Evolutionary conservation across 2,888 invertebrate genomes (phyloP).

Genomic region (Scaptomyza reducta): DNA sequence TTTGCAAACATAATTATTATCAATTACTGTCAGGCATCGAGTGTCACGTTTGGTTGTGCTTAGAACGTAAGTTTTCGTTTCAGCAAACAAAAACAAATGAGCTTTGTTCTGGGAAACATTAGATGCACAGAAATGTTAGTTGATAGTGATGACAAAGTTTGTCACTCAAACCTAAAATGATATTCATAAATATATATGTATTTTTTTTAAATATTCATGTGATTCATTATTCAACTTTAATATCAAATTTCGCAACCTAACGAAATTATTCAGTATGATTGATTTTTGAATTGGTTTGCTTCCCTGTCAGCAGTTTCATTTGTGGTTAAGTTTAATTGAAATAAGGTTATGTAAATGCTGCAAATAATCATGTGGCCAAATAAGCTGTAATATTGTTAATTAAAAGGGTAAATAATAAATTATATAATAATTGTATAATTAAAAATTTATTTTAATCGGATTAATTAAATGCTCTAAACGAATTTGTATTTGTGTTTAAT

Average conservation of each 20-base stretch:
- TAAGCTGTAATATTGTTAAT: constrained; percentile 14
- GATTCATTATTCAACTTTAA: background rate
- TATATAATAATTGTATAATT: background rate
- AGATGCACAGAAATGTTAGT: background rate
- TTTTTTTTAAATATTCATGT: background rate
- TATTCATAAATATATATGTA: background rate
- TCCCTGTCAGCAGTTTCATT: background rate
- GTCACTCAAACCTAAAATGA: too few relatives aligned
- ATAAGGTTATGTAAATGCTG: constrained; percentile 21
- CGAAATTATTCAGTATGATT: background rate
- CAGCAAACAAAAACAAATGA: constrained; percentile 19
- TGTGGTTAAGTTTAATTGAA: constrained; percentile 45
- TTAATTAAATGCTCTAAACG: background rate
- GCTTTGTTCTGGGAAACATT: background rate
- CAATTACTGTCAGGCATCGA: constrained; percentile 53
- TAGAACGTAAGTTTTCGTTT: constrained; percentile 15
- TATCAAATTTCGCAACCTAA: too few relatives aligned
- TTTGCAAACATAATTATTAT: constrained; percentile 33
- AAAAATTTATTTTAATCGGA: background rate
- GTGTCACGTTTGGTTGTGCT: constrained; percentile 52
- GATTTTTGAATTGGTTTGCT: background rate
- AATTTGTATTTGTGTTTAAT: constrained; percentile 2
- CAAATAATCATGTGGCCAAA: constrained; percentile 7
- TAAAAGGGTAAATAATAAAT: constrained; percentile 14
- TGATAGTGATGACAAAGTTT: background rate